These are phyloP conservation scores for Flabesymbios commensalis DNA, from an alignment of 2,888 invertebrate species.

Conservation along the genomic window DNA sequence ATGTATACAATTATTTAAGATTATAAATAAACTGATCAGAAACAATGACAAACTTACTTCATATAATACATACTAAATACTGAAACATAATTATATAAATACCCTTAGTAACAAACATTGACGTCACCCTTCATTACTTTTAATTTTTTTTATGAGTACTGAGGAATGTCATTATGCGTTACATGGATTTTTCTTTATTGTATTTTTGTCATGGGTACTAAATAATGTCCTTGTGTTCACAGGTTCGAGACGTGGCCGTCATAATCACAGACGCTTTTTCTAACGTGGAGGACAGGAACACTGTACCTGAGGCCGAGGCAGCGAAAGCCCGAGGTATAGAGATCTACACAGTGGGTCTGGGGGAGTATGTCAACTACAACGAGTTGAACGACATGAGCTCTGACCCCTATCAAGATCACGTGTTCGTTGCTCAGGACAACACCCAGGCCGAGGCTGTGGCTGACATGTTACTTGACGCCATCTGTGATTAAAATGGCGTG, in stretches of 20 bases:
- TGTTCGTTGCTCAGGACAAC: conserved; percentile 19
- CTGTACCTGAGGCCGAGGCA: conserved; percentile 24
- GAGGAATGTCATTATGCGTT: no score
- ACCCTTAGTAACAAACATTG: no score
- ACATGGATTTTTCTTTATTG: no score
- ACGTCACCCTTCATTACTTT: no score
- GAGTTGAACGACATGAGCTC: conserved; percentile 49
- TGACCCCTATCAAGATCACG: conserved; percentile 45
- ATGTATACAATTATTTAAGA: no score
- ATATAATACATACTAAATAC: no score
- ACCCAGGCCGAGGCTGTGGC: neutral
- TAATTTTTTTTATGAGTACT: no score
- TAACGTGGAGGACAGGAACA: conserved; percentile 28
- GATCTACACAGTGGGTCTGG: conserved; percentile 25
- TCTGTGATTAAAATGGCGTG: conserved; percentile 10
- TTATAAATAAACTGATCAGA: no score
- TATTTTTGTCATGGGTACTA: no score
- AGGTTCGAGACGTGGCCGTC: conserved; percentile 23
- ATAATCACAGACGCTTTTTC: conserved; percentile 36
- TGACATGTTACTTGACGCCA: neutral
- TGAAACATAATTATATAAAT: no score
- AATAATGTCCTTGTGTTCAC: conserved; percentile 22
- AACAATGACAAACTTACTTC: no score
- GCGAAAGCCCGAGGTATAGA: conserved; percentile 20
- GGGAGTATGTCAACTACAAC: conserved; percentile 19